These are phyloP conservation scores for Phalacrocorax brasilianus DNA, from an alignment of 2,113 vertebrate genomes.

Conservation along the genomic window DNA sequence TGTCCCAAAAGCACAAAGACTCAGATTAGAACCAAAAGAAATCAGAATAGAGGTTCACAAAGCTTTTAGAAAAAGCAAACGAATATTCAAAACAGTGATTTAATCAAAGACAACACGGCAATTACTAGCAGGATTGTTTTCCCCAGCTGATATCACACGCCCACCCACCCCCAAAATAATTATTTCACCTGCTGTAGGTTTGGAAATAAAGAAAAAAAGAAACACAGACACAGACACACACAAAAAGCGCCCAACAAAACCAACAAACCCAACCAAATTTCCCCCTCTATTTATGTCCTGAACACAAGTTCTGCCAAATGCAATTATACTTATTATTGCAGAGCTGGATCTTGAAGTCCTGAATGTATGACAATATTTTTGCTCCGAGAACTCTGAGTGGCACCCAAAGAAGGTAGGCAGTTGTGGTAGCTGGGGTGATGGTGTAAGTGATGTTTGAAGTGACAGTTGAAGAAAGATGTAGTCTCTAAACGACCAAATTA, in stretches of 20 bases:
- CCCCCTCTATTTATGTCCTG: constrained; percentile 7
- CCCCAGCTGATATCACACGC: background rate
- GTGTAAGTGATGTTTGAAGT: background rate
- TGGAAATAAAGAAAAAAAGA: constrained; percentile 25
- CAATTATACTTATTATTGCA: background rate
- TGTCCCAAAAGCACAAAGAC: constrained; percentile 53
- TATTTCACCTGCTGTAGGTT: constrained; percentile 34
- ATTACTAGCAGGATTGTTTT: constrained; percentile 51
- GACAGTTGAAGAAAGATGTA: background rate
- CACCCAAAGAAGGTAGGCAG: background rate
- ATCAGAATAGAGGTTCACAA: background rate
- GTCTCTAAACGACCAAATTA: background rate
- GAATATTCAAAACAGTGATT: constrained; percentile 47
- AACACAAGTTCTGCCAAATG: background rate
- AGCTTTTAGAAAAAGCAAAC: constrained; percentile 29
- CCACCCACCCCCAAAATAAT: background rate
- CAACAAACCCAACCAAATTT: background rate
- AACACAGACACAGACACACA: too few relatives aligned
- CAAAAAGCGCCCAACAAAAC: background rate
- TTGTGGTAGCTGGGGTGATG: background rate
- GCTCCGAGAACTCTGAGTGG: background rate
- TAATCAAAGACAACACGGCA: constrained; percentile 21
- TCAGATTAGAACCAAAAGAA: constrained; percentile 39
- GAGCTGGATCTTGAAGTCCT: background rate
- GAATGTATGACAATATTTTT: background rate